Base-by-base conservation (phyloP, 1,140 invertebrate genomes). In the Drosophila nasuta region DNA sequence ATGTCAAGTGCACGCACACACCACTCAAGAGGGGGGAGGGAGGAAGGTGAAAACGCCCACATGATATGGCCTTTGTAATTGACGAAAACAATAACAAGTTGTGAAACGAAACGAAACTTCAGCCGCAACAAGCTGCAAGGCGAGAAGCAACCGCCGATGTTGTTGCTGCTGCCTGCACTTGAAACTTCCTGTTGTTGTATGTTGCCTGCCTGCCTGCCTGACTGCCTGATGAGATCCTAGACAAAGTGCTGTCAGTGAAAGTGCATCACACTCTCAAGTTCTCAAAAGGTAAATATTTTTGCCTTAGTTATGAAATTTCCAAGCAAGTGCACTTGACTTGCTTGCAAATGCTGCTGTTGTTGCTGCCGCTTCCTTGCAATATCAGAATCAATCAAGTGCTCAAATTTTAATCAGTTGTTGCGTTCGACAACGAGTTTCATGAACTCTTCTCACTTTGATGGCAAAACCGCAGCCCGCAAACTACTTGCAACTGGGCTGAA, bases 271-370 rank as follows among this genome's bases (percentile, higher is more conserved):
- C 60, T 64, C 60, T 85, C 82, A 67, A 82, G 82, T 86, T 86
- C 48, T 64, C 82, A 86, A 80, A 83, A 82, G 83, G 83, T 83
- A 87, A 88, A 87, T 83, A 83, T 83, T 89, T 88, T 83, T 81
- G 69, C 85, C 75, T 67, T 65, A 82, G 83, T 89, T 87, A 87
- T 87, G 82, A 83, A 82, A 88, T 87, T 87, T 69, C 58, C 70
- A 71, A 54, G 52, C 70, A 79, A 77, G 65, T 71, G 54, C 77
- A 65, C 63, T 67, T 67, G 52, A 57, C 62, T 65, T 28, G 35
- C 35, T 41, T 30, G 38, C 51, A 20, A 57, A 51, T 33, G 59
- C 30, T 35, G 20, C 35, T 30, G 1, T 20, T 59, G 57, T 49
- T 28, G 48, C 5, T 75, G 60, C 10, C 6, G 51, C 59, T 54